A percentile compares a stretch with the other conserved stretches of the same genome.
phyloP scores from a whole-genome alignment of 2,888 invertebrate genomes.

The Epinotia nisella region DNA sequence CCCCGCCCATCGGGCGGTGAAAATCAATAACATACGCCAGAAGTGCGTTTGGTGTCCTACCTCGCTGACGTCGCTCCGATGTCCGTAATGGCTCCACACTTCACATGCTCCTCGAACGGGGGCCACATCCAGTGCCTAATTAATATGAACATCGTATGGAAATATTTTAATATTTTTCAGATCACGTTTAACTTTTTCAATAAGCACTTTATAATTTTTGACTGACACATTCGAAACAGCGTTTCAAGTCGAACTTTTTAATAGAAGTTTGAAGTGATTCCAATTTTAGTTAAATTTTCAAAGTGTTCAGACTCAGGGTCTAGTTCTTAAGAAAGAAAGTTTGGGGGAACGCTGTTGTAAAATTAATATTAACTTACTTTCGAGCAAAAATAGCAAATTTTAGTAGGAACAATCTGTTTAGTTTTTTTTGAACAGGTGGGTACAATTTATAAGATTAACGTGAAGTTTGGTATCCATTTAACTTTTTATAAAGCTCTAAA shows the following conservation, averaged over 20 bases:
- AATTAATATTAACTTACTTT: neutral
- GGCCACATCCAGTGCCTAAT: slow-evolving; percentile 10
- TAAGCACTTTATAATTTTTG: slow-evolving; percentile 22
- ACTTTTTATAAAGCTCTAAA: slow-evolving; percentile 19
- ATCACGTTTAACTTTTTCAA: slow-evolving; percentile 12
- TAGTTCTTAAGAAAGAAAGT: slow-evolving; percentile 7
- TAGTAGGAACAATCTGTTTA: neutral
- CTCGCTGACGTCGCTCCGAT: slow-evolving; percentile 72
- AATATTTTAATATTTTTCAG: slow-evolving; percentile 11
- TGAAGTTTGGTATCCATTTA: slow-evolving; percentile 12
- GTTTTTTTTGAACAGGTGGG: neutral
- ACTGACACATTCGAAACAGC: slow-evolving; percentile 28
- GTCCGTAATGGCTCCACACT: slow-evolving; percentile 51
- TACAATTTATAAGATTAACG: neutral
- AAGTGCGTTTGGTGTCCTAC: slow-evolving; percentile 81
- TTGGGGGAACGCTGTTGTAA: neutral
- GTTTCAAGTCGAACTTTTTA: slow-evolving; percentile 25
- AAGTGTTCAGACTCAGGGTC: slow-evolving; percentile 1
- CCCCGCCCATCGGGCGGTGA: slow-evolving; percentile 81
- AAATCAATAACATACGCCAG: slow-evolving; percentile 84
- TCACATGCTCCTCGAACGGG: slow-evolving; percentile 48
- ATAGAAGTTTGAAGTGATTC: slow-evolving; percentile 21
- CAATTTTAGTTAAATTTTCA: slow-evolving; percentile 10
- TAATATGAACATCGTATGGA: neutral
- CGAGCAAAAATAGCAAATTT: neutral